Evolutionary conservation across 2,113 vertebrate genomes (phyloP).

Genomic region (Dasypus novemcinctus): DNA sequence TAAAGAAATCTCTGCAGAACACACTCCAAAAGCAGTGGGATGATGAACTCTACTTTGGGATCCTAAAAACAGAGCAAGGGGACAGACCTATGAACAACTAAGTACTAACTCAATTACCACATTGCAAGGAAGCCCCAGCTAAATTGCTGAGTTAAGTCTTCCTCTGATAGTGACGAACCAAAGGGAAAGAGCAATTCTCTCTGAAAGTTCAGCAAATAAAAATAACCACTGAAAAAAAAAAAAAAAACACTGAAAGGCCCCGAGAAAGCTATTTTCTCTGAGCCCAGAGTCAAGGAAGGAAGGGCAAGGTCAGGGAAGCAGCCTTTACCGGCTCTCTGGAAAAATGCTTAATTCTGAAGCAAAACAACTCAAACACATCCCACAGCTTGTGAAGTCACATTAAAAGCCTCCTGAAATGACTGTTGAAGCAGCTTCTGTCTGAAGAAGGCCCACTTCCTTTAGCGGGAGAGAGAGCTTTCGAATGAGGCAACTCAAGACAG

Average conservation of each 20-base stretch:
- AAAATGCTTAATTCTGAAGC: not conserved
- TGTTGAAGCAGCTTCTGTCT: not conserved
- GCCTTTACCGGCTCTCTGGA: slow-evolving; percentile 22
- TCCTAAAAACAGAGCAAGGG: slow-evolving; percentile 24
- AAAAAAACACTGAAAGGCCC: not conserved
- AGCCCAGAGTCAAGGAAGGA: not conserved
- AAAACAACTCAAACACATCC: not conserved
- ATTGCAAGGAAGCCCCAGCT: slow-evolving; percentile 43
- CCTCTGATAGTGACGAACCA: not conserved
- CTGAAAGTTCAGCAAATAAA: slow-evolving; percentile 59
- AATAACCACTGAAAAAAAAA: slow-evolving; percentile 4
- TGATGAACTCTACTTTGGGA: slow-evolving; percentile 8
- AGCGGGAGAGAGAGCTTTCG: not conserved
- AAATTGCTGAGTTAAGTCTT: slow-evolving; percentile 41
- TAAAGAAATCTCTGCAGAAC: slow-evolving; percentile 47
- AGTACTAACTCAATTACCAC: slow-evolving; percentile 30
- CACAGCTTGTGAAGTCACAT: slow-evolving; percentile 36
- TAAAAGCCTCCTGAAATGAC: slow-evolving; percentile 37
- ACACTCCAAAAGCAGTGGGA: slow-evolving; percentile 6
- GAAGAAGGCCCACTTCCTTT: not conserved
- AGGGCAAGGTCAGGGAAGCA: slow-evolving; percentile 47
- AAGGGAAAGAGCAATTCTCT: not conserved
- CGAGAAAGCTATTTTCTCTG: slow-evolving; percentile 46
- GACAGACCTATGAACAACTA: slow-evolving; percentile 27
- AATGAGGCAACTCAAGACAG: slow-evolving; percentile 7